phyloP scores from a whole-genome alignment of 2,113 vertebrate genomes.

The Centrocercus urophasianus region DNA sequence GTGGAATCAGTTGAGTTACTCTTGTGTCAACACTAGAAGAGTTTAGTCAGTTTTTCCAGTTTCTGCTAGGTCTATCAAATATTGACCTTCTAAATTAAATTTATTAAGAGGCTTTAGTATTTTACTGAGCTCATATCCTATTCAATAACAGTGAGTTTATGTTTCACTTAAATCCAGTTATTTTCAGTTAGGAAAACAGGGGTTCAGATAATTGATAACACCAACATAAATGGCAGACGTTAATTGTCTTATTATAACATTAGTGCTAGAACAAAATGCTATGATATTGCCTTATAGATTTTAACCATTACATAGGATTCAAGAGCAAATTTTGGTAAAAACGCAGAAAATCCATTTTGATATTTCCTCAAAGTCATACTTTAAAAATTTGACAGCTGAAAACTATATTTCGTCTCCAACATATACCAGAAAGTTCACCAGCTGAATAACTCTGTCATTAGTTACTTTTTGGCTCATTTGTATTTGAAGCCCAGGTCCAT shows the following conservation, averaged over 20 bases:
- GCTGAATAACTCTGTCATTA: neutral
- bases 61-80: neutral
- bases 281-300: neutral
- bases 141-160: neutral
- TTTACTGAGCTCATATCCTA: neutral
- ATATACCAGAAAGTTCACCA: neutral
- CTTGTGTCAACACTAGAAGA: neutral
- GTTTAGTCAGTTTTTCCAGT: neutral
- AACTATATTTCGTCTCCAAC: neutral
- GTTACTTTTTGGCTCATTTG: neutral
- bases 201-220: neutral
- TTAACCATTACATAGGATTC: neutral
- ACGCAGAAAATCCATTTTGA: neutral
- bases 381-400: neutral
- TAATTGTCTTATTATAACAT: neutral
- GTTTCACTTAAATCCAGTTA: conserved; percentile 7
- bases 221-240: neutral
- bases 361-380: conserved; percentile 6
- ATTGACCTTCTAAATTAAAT: neutral
- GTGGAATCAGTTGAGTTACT: neutral
- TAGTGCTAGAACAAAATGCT: neutral
- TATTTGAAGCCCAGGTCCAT: neutral
- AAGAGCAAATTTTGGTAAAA: neutral
- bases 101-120: neutral
- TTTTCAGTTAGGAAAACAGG: neutral